phyloP scores from a whole-genome alignment of 1,140 invertebrate species.

The Episyrphus balteatus region DNA sequence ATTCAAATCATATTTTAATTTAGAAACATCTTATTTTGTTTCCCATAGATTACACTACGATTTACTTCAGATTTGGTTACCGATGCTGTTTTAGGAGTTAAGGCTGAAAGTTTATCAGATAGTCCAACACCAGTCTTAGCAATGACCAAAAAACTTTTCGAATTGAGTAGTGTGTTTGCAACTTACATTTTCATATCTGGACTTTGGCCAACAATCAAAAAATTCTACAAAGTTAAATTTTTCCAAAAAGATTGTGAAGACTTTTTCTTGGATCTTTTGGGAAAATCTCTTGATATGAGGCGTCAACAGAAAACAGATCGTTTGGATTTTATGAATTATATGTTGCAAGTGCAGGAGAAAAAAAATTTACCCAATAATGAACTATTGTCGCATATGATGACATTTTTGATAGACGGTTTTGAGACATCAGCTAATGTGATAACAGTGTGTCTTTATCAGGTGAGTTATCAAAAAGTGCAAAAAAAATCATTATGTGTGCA shows the following conservation, averaged over 20 bases:
- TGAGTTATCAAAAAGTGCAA: too few relatives aligned
- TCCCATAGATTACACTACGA: too few relatives aligned
- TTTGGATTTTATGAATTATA: constrained; percentile 34
- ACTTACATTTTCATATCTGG: constrained; percentile 8
- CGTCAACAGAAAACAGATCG: constrained; percentile 14
- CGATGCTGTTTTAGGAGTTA: constrained; percentile 38
- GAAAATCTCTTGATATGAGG: constrained; percentile 20
- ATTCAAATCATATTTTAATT: too few relatives aligned
- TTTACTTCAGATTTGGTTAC: constrained; percentile 42
- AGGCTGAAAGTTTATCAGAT: constrained; percentile 30
- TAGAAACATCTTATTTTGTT: too few relatives aligned
- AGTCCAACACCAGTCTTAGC: constrained; percentile 18
- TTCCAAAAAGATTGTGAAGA: constrained; percentile 13
- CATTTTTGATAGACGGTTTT: constrained; percentile 28
- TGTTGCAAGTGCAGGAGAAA: constrained; percentile 30
- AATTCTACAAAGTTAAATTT: constrained; percentile 15
- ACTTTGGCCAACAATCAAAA: constrained; percentile 15
- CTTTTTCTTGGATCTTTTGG: constrained; percentile 34
- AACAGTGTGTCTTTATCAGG: constrained; percentile 13
- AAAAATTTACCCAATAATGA: constrained; percentile 10
- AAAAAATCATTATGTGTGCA: too few relatives aligned
- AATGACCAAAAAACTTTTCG: constrained; percentile 15
- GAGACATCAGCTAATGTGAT: constrained; percentile 25
- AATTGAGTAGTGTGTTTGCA: too few relatives aligned
- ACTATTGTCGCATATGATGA: constrained; percentile 17